phyloP scores from a whole-genome alignment of 64 coral and sea anemone species.

The Pocillopora damicornis region DNA sequence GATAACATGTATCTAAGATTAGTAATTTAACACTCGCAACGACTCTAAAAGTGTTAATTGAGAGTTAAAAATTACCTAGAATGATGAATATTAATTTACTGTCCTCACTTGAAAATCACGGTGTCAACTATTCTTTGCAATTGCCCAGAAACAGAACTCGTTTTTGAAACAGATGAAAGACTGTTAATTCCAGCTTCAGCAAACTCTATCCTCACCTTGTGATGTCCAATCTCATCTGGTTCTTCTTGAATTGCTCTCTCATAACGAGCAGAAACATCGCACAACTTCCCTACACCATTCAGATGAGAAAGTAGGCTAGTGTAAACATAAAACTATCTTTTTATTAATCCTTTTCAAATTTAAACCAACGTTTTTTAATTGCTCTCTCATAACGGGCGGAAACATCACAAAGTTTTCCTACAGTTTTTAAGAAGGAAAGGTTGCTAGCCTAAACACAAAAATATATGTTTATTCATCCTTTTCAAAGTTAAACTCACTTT shows the following conservation, averaged over 20 bases:
- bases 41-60: too few relatives aligned
- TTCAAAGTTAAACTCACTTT: too few relatives aligned
- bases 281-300: constrained; percentile 53
- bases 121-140: neutral
- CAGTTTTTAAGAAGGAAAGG: neutral
- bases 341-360: too few relatives aligned
- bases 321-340: too few relatives aligned
- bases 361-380: constrained; percentile 53
- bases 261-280: constrained; percentile 95
- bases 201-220: constrained; percentile 55
- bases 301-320: too few relatives aligned
- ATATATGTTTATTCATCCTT: too few relatives aligned
- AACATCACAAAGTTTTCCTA: constrained; percentile 86
- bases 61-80: too few relatives aligned
- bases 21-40: too few relatives aligned
- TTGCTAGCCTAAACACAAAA: too few relatives aligned
- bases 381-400: constrained; percentile 95
- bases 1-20: too few relatives aligned
- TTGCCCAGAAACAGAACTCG: neutral
- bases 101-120: neutral
- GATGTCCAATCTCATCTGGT: constrained; percentile 76
- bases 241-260: constrained; percentile 95
- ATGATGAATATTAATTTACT: neutral
- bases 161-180: neutral
- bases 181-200: too few relatives aligned